Conservation (phyloP, 1,140 invertebrate genomes). For the Centruroides sculpturatus region DNA sequence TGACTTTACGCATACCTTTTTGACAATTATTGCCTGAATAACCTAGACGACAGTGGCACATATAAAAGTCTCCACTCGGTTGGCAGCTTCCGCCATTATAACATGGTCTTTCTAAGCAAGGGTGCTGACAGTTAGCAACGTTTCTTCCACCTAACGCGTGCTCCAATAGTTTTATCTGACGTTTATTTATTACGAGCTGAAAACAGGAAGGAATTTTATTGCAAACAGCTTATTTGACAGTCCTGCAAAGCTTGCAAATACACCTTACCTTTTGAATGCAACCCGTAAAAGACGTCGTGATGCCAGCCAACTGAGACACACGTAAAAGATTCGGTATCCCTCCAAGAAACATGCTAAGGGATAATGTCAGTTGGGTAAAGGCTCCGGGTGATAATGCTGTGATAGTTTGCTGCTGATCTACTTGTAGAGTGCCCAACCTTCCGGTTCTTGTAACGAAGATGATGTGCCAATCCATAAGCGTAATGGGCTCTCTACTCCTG, state of each 20-base stretch:
- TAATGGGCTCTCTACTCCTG: constrained; percentile 54
- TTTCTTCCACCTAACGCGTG: constrained; percentile 77
- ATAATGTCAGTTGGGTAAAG: constrained; percentile 63
- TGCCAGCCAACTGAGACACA: too few species aligned
- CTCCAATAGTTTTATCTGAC: constrained; percentile 59
- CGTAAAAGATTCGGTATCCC: constrained; percentile 43
- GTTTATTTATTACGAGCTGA: constrained; percentile 63
- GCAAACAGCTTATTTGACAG: too few species aligned
- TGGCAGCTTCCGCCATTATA: constrained; percentile 58
- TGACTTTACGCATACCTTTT: constrained; percentile 23
- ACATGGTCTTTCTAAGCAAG: constrained; percentile 60
- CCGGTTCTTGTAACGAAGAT: constrained; percentile 72
- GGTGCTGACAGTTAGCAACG: constrained; percentile 80
- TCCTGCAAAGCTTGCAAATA: too few species aligned
- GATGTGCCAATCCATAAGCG: constrained; percentile 68
- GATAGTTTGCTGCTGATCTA: constrained; percentile 47
- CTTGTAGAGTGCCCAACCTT: constrained; percentile 63
- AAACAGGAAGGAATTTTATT: not conserved
- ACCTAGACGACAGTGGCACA: constrained; percentile 53
- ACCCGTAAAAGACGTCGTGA: too few species aligned
- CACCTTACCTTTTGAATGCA: constrained; percentile 57
- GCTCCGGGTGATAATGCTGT: constrained; percentile 62
- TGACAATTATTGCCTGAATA: constrained; percentile 35
- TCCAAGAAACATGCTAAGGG: constrained; percentile 74
- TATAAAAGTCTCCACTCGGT: constrained; percentile 59